These are phyloP conservation scores for Conus betulinus DNA, from an alignment of 1,140 invertebrate species.

Conservation along the genomic window DNA sequence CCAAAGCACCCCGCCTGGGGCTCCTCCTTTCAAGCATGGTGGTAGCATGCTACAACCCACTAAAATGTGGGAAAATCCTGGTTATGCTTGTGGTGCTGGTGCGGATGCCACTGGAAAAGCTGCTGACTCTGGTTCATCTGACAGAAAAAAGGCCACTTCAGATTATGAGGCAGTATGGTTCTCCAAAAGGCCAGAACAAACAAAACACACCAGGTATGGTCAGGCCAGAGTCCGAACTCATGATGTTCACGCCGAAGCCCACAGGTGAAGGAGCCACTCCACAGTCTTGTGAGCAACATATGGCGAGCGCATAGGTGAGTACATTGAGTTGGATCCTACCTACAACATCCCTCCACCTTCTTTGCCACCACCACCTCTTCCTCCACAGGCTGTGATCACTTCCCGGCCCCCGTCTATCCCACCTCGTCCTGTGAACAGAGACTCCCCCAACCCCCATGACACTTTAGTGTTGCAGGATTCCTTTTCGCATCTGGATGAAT, in stretches of 20 bases:
- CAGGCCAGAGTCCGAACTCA: slow-evolving; percentile 4
- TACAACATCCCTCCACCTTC: slow-evolving; percentile 35
- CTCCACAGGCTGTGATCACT: neutral
- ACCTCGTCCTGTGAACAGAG: slow-evolving; percentile 8
- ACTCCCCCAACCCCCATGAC: neutral
- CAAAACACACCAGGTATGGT: slow-evolving; percentile 7
- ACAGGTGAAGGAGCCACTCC: neutral
- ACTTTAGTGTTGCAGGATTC: neutral
- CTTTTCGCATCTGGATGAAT: neutral
- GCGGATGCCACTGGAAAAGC: neutral
- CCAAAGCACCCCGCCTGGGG: neutral
- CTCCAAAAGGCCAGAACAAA: neutral
- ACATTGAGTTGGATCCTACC: slow-evolving; percentile 28
- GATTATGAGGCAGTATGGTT: slow-evolving; percentile 34
- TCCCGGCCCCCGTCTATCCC: slow-evolving; percentile 16
- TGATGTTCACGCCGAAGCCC: slow-evolving; percentile 23
- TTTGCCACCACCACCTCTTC: slow-evolving; percentile 23
- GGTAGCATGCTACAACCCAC: slow-evolving; percentile 23
- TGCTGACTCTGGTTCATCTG: too few species aligned
- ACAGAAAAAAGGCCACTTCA: neutral
- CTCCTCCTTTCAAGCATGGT: neutral
- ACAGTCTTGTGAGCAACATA: neutral
- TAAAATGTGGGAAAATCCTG: slow-evolving; percentile 6
- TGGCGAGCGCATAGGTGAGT: slow-evolving; percentile 25
- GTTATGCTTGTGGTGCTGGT: neutral